Percentiles rank a stretch among this genome's conserved stretches.
Evolutionary conservation across 2,888 invertebrate species (phyloP).

Genomic region (Coelogynopora nodosa): DNA sequence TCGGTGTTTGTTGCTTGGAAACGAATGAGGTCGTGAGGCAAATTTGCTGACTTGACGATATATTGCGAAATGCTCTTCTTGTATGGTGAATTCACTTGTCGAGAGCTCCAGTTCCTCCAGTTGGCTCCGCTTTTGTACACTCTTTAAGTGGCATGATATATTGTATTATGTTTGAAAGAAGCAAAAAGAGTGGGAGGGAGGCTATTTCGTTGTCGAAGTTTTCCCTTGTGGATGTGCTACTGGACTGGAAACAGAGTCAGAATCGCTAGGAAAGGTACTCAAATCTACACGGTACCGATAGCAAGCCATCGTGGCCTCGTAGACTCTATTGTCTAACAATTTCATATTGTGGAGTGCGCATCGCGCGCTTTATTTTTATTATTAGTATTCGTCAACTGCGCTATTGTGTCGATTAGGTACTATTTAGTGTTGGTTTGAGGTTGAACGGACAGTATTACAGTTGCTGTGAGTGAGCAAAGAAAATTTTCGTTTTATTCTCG

Average conservation of each 20-base stretch:
- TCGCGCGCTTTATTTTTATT: background rate
- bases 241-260: background rate
- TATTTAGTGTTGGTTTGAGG: background rate
- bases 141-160: background rate
- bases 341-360: background rate
- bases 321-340: conserved; percentile 2
- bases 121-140: background rate
- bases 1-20: conserved; percentile 23
- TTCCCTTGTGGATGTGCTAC: conserved; percentile 11
- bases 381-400: background rate
- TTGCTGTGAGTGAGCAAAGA: background rate
- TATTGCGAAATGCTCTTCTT: background rate
- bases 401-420: background rate
- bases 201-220: conserved; percentile 13
- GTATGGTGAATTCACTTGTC: background rate
- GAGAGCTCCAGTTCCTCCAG: background rate
- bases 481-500: background rate
- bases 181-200: background rate
- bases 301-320: background rate
- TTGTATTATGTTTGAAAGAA: background rate
- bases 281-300: background rate
- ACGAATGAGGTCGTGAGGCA: background rate
- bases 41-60: background rate
- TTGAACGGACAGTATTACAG: background rate
- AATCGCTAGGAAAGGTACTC: background rate